phyloP scores from a whole-genome alignment of 2,113 vertebrate species.

The Phyllostomus hastatus region DNA sequence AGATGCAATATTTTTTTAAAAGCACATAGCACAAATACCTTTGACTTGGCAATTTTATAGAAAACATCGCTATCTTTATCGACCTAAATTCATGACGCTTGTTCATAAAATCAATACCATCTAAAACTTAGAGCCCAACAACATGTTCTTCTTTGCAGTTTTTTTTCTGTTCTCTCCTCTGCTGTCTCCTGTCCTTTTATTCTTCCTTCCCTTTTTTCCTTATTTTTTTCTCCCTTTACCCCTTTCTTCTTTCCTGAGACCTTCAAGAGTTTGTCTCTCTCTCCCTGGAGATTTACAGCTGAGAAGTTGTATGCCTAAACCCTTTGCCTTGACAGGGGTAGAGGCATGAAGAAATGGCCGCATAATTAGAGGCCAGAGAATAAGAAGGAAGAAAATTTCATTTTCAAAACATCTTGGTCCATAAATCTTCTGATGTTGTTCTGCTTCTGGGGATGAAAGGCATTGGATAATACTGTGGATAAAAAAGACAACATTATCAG shows the following conservation, averaged over 20 bases:
- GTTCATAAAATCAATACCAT: background rate
- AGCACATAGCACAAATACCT: conserved; percentile 49
- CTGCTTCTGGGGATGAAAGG: background rate
- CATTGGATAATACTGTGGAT: background rate
- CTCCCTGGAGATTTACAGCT: background rate
- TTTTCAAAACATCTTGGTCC: background rate
- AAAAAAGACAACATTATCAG: background rate
- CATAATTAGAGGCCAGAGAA: background rate
- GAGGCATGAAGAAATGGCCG: background rate
- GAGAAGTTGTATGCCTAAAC: background rate
- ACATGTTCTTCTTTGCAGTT: background rate
- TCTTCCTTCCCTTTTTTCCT: fast-evolving
- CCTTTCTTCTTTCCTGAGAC: background rate
- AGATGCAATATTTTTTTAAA: conserved; percentile 78
- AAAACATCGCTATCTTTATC: background rate
- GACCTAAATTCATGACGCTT: background rate
- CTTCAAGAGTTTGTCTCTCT: background rate
- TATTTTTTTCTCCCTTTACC: background rate
- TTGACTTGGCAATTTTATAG: conserved; percentile 60
- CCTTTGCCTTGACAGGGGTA: background rate
- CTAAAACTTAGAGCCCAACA: background rate
- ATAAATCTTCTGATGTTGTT: background rate
- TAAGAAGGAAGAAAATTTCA: conserved; percentile 6
- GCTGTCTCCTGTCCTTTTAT: fast-evolving
- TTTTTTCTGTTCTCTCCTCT: background rate